Percentiles rank a stretch among this genome's conserved stretches.
These are phyloP conservation scores for Limnephilus marmoratus DNA, from an alignment of 2,888 invertebrate species.

Conservation along the genomic window DNA sequence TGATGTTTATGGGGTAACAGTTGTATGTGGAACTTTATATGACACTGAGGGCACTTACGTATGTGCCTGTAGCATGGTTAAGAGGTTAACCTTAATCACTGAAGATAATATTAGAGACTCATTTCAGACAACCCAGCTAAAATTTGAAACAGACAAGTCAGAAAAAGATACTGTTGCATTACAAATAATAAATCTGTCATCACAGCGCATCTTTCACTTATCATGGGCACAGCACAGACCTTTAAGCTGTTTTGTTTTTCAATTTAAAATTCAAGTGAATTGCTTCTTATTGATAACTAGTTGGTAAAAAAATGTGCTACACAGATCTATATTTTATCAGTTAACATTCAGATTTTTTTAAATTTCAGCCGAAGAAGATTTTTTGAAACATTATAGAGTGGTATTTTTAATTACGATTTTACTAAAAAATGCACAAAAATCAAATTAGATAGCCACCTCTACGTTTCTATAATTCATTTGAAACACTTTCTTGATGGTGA, in stretches of 20 bases:
- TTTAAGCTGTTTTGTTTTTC: not conserved
- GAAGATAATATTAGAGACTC: too few species aligned
- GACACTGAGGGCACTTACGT: too few species aligned
- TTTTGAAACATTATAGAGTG: not conserved
- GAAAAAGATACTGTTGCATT: too few species aligned
- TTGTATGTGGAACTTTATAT: too few species aligned
- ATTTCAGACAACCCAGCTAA: too few species aligned
- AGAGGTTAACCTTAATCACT: not conserved
- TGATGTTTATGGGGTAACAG: too few species aligned
- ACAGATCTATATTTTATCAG: not conserved
- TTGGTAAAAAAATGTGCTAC: not conserved
- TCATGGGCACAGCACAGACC: not conserved
- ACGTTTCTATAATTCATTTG: slow-evolving; percentile 48
- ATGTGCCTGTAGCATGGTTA: too few species aligned
- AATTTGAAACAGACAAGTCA: too few species aligned
- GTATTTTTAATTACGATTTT: not conserved
- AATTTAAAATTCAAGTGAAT: not conserved
- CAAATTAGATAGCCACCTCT: slow-evolving; percentile 51
- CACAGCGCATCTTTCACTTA: not conserved
- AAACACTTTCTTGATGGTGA: slow-evolving; percentile 45
- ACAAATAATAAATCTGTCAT: not conserved
- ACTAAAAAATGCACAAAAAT: not conserved
- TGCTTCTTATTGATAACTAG: not conserved
- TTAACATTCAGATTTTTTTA: not conserved
- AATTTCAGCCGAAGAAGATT: not conserved